Conservation (phyloP, 2,888 invertebrate genomes). For the Lutraria lutraria region DNA sequence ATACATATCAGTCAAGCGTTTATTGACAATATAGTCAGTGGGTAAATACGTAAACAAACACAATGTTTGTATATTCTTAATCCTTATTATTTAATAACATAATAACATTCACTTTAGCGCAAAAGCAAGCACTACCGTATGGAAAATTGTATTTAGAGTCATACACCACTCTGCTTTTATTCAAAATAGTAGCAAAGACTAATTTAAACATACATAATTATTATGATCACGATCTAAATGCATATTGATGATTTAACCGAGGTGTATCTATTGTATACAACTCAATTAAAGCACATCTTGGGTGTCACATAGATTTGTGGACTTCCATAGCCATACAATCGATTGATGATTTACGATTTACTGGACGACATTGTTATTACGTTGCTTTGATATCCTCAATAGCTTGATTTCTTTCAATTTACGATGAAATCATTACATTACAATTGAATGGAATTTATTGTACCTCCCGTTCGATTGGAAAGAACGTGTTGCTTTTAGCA, state of each 20-base stretch:
- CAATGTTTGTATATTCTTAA: neutral
- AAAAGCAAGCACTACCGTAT: neutral
- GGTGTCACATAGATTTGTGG: no score
- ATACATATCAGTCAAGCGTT: neutral
- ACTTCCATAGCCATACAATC: neutral
- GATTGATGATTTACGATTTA: neutral
- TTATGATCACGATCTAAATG: no score
- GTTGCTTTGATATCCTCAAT: neutral
- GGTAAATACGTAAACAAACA: slow-evolving; percentile 3
- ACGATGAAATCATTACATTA: neutral
- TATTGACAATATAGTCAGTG: neutral
- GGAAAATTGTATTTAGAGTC: no score
- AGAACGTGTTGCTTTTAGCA: neutral
- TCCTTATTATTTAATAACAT: neutral
- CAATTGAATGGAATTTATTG: neutral
- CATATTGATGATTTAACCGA: no score
- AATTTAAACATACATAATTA: no score
- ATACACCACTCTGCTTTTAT: no score
- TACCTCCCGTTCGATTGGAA: neutral
- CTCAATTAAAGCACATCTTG: no score
- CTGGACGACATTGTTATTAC: neutral
- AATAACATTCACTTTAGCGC: neutral
- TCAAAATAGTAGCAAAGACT: no score
- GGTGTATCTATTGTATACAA: no score
- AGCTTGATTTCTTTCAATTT: neutral